Conservation (phyloP, 2,113 vertebrate genomes). For the Australoheros scitulus region DNA sequence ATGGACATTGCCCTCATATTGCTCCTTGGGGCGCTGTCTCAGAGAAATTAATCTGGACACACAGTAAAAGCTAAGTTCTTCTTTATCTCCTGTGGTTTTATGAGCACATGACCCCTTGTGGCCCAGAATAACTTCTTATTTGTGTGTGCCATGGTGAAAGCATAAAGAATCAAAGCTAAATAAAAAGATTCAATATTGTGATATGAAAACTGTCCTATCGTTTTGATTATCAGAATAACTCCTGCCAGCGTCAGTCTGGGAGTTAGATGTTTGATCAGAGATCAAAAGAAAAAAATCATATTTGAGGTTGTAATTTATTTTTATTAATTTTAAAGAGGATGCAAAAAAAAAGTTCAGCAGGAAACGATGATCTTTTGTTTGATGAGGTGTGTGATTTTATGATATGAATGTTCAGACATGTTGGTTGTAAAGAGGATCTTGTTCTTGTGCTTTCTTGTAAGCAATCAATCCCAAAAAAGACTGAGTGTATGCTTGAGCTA, state of each 20-base stretch:
- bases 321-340: not conserved
- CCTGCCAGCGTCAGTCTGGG: not conserved
- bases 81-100: conserved; percentile 23
- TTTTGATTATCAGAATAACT: conserved; percentile 7
- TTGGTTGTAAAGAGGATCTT: not conserved
- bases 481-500: not conserved
- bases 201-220: not conserved
- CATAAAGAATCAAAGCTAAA: conserved; percentile 29
- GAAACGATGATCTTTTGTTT: not conserved
- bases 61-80: conserved; percentile 19
- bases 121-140: not conserved
- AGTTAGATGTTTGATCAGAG: not conserved
- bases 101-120: not conserved
- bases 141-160: not conserved
- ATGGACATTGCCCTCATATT: not conserved
- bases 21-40: conserved; percentile 32
- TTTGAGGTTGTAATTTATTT: conserved; percentile 8
- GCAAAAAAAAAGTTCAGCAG: not conserved
- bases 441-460: not conserved
- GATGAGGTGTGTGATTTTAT: not conserved
- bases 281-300: conserved; percentile 4
- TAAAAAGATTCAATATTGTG: not conserved
- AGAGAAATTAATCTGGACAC: conserved; percentile 36
- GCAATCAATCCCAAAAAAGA: not conserved
- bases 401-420: not conserved